Percentiles rank a stretch among this genome's conserved stretches.
phyloP scores from a whole-genome alignment of 2,797 vertebrate species.

The Aplochiton taeniatus region DNA sequence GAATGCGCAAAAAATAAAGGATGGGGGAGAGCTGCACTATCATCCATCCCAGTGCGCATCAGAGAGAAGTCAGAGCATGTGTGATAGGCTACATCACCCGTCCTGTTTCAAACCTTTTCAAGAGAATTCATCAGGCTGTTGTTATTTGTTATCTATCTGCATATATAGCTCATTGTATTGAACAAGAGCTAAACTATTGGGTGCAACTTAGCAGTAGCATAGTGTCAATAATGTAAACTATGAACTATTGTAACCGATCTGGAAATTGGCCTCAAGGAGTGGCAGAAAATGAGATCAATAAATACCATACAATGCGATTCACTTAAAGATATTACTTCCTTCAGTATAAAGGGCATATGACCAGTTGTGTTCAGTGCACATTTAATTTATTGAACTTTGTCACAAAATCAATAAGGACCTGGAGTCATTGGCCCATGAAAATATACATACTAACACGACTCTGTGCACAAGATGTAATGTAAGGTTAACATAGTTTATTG shows the following conservation, averaged over 20 bases:
- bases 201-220: too few relatives aligned
- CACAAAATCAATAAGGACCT: conserved; percentile 54
- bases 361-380: conserved; percentile 6
- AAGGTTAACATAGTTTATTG: background rate
- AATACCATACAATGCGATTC: background rate
- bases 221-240: too few relatives aligned
- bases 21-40: conserved; percentile 9
- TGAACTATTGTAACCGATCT: too few relatives aligned
- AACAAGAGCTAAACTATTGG: too few relatives aligned
- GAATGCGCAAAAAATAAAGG: conserved; percentile 15
- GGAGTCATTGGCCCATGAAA: conserved; percentile 37
- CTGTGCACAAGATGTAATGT: conserved; percentile 13
- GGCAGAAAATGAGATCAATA: background rate
- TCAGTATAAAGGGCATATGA: conserved; percentile 10
- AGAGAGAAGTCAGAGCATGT: background rate
- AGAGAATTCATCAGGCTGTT: too few relatives aligned
- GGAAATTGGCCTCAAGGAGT: too few relatives aligned
- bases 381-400: conserved; percentile 19
- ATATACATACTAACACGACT: conserved; percentile 28
- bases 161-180: too few relatives aligned
- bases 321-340: background rate
- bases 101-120: background rate
- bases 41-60: background rate
- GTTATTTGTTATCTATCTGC: background rate
- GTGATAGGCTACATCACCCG: background rate